Percentiles rank a stretch among this genome's conserved stretches.
phyloP scores from a whole-genome alignment of 2,113 vertebrate species.

The Calidris pygmaea region DNA sequence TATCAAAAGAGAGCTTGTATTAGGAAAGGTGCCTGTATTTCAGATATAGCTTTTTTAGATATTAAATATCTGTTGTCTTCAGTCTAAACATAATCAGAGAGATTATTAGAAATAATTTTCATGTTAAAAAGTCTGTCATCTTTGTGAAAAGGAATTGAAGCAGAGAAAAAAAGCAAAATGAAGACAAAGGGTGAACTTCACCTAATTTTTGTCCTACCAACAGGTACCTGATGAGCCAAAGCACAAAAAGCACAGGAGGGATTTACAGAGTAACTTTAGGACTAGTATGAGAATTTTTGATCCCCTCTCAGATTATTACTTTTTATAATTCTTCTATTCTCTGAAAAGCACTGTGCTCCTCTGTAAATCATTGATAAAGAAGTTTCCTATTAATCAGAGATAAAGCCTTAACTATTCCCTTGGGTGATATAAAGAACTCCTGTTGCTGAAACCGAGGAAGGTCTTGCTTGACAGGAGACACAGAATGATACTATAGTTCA shows the following conservation, averaged over 20 bases:
- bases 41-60: neutral
- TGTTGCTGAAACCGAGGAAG: neutral
- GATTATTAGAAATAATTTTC: neutral
- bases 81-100: neutral
- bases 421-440: neutral
- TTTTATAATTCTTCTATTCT: neutral
- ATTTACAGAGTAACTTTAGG: slow-evolving; percentile 26
- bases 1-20: neutral
- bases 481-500: neutral
- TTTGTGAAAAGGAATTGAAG: neutral
- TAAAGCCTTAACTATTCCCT: neutral
- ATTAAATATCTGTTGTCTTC: neutral
- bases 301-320: neutral
- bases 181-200: neutral
- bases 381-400: slow-evolving; percentile 5
- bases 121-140: neutral
- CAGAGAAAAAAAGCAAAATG: neutral
- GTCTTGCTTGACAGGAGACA: neutral
- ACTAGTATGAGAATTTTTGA: slow-evolving; percentile 12
- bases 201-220: neutral
- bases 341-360: neutral
- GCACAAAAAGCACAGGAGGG: neutral
- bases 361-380: slow-evolving; percentile 12
- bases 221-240: slow-evolving; percentile 32
- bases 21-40: neutral